Evolutionary conservation across 2,888 invertebrate genomes (phyloP).

Genomic region (Heliconius cydno): DNA sequence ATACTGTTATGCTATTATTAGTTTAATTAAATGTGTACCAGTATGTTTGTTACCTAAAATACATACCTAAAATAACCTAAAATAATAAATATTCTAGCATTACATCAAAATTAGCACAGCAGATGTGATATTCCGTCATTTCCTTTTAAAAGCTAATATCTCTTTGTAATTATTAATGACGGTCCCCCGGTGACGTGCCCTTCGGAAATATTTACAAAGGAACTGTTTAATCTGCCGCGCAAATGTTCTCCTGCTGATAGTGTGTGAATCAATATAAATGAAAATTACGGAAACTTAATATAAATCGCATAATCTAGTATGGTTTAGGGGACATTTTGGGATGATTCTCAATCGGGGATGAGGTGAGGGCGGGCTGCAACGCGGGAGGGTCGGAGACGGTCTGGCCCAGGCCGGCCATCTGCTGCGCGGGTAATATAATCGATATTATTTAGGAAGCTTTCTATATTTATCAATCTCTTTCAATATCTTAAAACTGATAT

Average conservation of each 20-base stretch:
- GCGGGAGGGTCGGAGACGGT: constrained; percentile 68
- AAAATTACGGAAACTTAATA: constrained; percentile 82
- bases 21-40: constrained; percentile 47
- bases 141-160: constrained; percentile 67
- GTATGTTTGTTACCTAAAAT: constrained; percentile 5
- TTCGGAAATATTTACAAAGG: constrained; percentile 74
- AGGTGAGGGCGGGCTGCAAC: constrained; percentile 64
- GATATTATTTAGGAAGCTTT: constrained; percentile 76
- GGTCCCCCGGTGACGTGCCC: constrained; percentile 66
- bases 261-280: constrained; percentile 73
- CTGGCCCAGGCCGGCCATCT: constrained; percentile 75
- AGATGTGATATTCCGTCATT: constrained; percentile 69
- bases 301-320: constrained; percentile 81
- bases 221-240: constrained; percentile 62
- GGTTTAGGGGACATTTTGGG: constrained; percentile 77
- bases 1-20: constrained; percentile 49
- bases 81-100: not conserved
- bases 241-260: constrained; percentile 64
- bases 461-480: constrained; percentile 59
- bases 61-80: not conserved
- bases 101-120: constrained; percentile 50
- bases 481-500: constrained; percentile 44
- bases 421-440: constrained; percentile 81
- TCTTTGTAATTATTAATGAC: constrained; percentile 77
- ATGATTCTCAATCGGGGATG: constrained; percentile 81